Base-by-base conservation (phyloP, 2,888 invertebrate species). In the Apamea sordens region DNA sequence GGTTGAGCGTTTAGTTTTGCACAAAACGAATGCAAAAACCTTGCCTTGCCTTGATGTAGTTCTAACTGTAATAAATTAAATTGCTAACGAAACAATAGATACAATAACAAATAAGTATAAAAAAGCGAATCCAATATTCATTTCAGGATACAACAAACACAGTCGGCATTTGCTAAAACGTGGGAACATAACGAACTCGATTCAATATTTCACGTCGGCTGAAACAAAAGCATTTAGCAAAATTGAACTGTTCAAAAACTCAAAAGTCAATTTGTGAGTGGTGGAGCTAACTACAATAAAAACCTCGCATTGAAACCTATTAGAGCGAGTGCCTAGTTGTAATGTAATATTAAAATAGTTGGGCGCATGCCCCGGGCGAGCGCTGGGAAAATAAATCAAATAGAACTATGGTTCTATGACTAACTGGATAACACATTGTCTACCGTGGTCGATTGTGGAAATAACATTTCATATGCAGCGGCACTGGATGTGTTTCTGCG, bases 271-370 rank as follows among this genome's bases (percentile, higher is more conserved):
- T 89, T 89, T 86, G 82, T 82, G 80, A 82, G 85, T 84, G 69
- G 44, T 59, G 64, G 71, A 80, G 76, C 89, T 90, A 94, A 92
- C 90, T 92, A 89, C 89, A 92, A 93, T 91, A 92, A 93, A 93
- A 93, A 91, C 90, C 86, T 90, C 86, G 86, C 89, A 92, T 91
- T 89, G 89, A 90, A 93, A 93, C 89, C 93, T 91, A 94, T 94
- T 94, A 94, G 90, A 90, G 85, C 86, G 92, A 92, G 93, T 92
- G 90, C 91, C 91, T 90, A 88, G 91, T 86, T 84, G 88, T 91
- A 92, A 93, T 94, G 90, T 91, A 94, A 93, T 94, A 94, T 94
- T 94, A 92, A 94, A 93, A 92, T 92, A 92, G 93, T 92, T 91
- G 88, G 91, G 86, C 80, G 84, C 85, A 87, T 81, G 86, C 84